Conservation (phyloP, 2,888 invertebrate genomes). For the Antheraea assamensis region DNA sequence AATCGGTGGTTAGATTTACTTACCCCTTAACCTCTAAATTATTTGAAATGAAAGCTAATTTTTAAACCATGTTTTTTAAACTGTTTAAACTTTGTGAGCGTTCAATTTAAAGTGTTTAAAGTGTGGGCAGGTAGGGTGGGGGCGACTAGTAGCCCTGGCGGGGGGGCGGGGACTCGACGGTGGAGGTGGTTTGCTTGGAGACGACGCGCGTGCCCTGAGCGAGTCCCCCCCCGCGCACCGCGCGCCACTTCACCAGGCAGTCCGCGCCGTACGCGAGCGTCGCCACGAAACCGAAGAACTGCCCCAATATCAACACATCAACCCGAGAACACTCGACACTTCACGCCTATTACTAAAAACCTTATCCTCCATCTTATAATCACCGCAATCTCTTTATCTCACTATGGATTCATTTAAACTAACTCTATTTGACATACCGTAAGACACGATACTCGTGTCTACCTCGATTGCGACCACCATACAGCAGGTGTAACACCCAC, state of each 20-base stretch:
- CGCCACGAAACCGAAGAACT: conserved; percentile 94
- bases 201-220: conserved; percentile 88
- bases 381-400: too few relatives aligned
- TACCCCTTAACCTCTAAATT: not conserved
- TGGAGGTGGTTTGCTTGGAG: conserved; percentile 84
- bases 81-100: too few relatives aligned
- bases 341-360: too few relatives aligned
- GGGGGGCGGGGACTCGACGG: conserved; percentile 62
- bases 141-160: conserved; percentile 58
- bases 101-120: too few relatives aligned
- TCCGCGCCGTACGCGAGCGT: conserved; percentile 91
- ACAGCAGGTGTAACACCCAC: too few relatives aligned
- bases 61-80: not conserved
- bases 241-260: conserved; percentile 89
- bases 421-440: too few relatives aligned
- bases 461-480: too few relatives aligned
- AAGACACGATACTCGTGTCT: too few relatives aligned
- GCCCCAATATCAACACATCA: conserved; percentile 23
- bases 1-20: not conserved
- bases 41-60: not conserved
- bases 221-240: conserved; percentile 84
- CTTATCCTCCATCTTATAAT: too few relatives aligned
- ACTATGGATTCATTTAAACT: too few relatives aligned
- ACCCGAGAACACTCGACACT: too few relatives aligned
- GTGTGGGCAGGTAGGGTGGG: not conserved